Evolutionary conservation across 2,113 vertebrate genomes (phyloP).

Genomic region (Atrichornis clamosus): DNA sequence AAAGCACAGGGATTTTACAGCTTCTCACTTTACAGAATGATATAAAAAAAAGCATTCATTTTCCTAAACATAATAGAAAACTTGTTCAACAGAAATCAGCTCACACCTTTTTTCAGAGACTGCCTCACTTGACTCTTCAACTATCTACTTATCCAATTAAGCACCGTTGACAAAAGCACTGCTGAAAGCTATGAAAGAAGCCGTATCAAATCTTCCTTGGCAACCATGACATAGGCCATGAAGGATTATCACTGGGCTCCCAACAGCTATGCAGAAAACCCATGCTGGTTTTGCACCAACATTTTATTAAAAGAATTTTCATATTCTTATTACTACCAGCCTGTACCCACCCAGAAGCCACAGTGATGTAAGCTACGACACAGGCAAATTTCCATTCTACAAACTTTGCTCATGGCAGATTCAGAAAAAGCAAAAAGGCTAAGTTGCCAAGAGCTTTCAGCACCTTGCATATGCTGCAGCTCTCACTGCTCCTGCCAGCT

Average conservation of each 20-base stretch:
- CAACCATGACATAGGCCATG: neutral
- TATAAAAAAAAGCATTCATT: neutral
- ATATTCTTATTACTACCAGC: neutral
- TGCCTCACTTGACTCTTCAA: neutral
- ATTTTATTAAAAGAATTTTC: neutral
- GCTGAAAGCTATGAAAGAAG: neutral
- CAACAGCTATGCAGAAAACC: neutral
- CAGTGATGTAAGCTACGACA: neutral
- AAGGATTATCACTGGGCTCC: neutral
- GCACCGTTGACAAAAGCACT: neutral
- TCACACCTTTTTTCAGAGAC: neutral
- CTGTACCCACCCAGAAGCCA: neutral
- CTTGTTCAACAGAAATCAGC: neutral
- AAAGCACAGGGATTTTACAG: neutral
- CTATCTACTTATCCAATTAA: conserved; percentile 22
- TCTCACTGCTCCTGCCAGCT: neutral
- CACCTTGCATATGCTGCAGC: neutral
- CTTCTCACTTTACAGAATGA: neutral
- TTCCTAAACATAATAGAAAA: neutral
- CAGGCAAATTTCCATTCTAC: neutral
- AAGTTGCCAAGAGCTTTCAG: conserved; percentile 15
- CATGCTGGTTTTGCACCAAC: neutral
- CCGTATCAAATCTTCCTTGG: neutral
- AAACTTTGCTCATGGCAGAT: neutral
- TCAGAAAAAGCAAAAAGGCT: neutral